These are phyloP conservation scores for Brachyistius frenatus DNA, from an alignment of 2,113 vertebrate genomes.

Conservation along the genomic window DNA sequence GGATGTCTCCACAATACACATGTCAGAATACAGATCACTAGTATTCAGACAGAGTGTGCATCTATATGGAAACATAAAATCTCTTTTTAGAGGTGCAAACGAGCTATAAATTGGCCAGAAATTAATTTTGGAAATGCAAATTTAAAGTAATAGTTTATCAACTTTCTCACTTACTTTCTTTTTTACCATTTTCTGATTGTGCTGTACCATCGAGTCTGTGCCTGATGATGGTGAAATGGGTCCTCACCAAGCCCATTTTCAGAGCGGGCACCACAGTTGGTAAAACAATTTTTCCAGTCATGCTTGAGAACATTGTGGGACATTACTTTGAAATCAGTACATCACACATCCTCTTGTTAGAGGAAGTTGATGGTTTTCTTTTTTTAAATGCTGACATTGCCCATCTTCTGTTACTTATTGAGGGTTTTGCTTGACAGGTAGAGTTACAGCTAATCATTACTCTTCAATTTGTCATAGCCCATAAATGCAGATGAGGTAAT, in stretches of 20 bases:
- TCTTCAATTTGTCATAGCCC: conserved; percentile 46
- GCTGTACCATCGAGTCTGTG: conserved; percentile 41
- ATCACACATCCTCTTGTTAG: conserved; percentile 61
- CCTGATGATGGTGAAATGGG: conserved; percentile 66
- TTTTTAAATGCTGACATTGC: conserved; percentile 41
- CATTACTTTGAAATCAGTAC: conserved; percentile 67
- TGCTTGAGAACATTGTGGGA: conserved; percentile 53
- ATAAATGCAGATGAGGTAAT: conserved; percentile 62
- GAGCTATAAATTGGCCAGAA: neutral
- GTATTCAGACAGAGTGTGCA: neutral
- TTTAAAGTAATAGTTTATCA: neutral
- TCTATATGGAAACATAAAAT: neutral
- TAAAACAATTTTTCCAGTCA: conserved; percentile 68
- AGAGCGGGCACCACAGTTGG: conserved; percentile 40
- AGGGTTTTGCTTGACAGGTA: conserved; percentile 39
- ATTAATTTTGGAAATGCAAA: neutral
- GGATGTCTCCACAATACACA: neutral
- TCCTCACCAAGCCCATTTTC: conserved; percentile 48
- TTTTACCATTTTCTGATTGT: conserved; percentile 51
- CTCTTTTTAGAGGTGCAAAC: neutral
- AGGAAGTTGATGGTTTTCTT: conserved; percentile 46
- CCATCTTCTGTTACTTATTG: conserved; percentile 45
- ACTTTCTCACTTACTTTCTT: conserved; percentile 6
- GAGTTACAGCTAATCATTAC: conserved; percentile 49
- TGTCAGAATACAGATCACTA: neutral